phyloP scores from a whole-genome alignment of 1,140 invertebrate genomes.

The Whitmania pigra region DNA sequence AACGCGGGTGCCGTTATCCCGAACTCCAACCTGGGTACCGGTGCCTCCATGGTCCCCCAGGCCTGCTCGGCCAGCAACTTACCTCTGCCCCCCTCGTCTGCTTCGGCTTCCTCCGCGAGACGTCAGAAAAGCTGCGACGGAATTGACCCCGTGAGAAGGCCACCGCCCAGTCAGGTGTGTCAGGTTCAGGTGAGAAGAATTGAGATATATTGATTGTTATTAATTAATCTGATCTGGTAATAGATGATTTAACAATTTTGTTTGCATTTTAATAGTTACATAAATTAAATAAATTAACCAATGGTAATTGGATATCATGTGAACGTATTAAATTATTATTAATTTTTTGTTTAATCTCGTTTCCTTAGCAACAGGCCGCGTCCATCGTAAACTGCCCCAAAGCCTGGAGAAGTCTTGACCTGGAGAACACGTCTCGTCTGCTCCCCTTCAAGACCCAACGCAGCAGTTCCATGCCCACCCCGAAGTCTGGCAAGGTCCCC shows the following conservation, averaged over 20 bases:
- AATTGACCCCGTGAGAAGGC: slow-evolving; percentile 52
- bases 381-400: slow-evolving; percentile 35
- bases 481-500: slow-evolving; percentile 40
- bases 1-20: slow-evolving; percentile 19
- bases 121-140: slow-evolving; percentile 87
- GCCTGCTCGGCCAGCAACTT: slow-evolving; percentile 12
- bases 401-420: slow-evolving; percentile 52
- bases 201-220: neutral
- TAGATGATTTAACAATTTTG: too few relatives aligned
- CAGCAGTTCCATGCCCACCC: slow-evolving; percentile 77
- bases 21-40: too few relatives aligned
- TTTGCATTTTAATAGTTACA: too few relatives aligned
- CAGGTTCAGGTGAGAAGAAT: too few relatives aligned
- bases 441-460: slow-evolving; percentile 71
- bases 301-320: too few relatives aligned
- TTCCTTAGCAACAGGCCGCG: neutral
- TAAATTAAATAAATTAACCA: too few relatives aligned
- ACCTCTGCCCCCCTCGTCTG: slow-evolving; percentile 2
- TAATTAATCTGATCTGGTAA: too few relatives aligned
- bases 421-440: slow-evolving; percentile 46
- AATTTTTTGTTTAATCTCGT: neutral
- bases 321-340: too few relatives aligned
- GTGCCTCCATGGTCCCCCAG: neutral
- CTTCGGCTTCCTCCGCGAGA: slow-evolving; percentile 28
- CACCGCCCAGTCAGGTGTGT: too few relatives aligned